Conservation (phyloP, 2,888 invertebrate genomes). For the Chirona hameri region DNA sequence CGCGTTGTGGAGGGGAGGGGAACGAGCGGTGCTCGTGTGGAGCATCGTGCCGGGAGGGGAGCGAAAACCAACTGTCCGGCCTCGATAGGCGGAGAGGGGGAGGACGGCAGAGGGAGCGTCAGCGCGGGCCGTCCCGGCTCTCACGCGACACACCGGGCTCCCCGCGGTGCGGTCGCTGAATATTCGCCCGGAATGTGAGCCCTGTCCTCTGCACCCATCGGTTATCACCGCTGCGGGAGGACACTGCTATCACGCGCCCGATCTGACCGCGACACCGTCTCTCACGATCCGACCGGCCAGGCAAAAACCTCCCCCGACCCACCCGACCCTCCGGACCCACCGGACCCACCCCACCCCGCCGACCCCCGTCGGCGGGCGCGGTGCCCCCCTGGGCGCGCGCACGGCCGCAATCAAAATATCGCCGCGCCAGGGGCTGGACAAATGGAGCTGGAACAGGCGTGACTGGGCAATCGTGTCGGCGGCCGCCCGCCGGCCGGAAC, state of each 20-base stretch:
- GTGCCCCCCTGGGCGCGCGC: not conserved
- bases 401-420: conserved; percentile 26
- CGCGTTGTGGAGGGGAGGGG: not conserved
- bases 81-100: not conserved
- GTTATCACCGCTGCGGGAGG: conserved; percentile 5
- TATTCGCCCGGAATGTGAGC: conserved; percentile 2
- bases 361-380: not conserved
- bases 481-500: conserved; percentile 12
- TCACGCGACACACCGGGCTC: not conserved
- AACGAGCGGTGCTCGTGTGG: not conserved
- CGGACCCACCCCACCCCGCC: not conserved
- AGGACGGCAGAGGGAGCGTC: not conserved
- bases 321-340: not conserved
- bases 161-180: not conserved
- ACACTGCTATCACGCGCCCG: not conserved
- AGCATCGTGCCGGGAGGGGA: not conserved
- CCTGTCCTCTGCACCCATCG: conserved; percentile 13
- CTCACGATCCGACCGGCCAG: not conserved
- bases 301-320: not conserved
- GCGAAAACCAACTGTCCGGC: not conserved
- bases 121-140: not conserved
- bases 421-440: not conserved
- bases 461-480: not conserved
- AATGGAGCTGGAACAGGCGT: not conserved
- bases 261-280: not conserved